A percentile compares a stretch with the other conserved stretches of the same genome.
Evolutionary conservation across 2,113 vertebrate genomes (phyloP).

Genomic region (Meles meles): DNA sequence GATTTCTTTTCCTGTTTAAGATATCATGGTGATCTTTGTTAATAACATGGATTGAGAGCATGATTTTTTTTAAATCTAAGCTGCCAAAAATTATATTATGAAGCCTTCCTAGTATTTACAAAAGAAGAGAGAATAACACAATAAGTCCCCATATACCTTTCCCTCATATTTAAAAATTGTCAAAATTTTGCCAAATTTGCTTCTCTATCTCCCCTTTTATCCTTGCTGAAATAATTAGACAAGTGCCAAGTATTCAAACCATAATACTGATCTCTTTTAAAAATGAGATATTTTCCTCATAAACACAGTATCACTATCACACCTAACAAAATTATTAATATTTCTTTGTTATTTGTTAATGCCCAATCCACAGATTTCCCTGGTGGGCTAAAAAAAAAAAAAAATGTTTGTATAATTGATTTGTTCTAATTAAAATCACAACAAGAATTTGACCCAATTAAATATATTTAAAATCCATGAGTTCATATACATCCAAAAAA

Average conservation of each 20-base stretch:
- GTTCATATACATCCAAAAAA: not conserved
- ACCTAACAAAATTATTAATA: not conserved
- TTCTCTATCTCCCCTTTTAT: not conserved
- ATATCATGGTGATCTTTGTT: not conserved
- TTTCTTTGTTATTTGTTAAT: not conserved
- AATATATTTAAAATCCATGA: not conserved
- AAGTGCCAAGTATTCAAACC: not conserved
- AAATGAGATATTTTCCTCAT: not conserved
- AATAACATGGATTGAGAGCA: not conserved
- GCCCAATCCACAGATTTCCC: not conserved
- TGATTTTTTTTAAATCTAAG: not conserved
- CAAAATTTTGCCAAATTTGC: not conserved
- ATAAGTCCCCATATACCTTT: not conserved
- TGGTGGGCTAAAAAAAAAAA: not conserved
- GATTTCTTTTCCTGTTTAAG: not conserved
- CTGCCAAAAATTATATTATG: not conserved
- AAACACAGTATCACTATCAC: not conserved
- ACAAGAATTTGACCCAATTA: not conserved
- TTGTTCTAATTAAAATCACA: conserved; percentile 6
- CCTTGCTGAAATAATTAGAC: not conserved
- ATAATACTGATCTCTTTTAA: not conserved
- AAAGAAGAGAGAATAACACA: not conserved
- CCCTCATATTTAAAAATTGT: not conserved
- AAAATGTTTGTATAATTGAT: not conserved
- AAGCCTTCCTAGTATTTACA: not conserved